phyloP scores from a whole-genome alignment of 2,113 vertebrate species.

The Pachyramphus minor region DNA sequence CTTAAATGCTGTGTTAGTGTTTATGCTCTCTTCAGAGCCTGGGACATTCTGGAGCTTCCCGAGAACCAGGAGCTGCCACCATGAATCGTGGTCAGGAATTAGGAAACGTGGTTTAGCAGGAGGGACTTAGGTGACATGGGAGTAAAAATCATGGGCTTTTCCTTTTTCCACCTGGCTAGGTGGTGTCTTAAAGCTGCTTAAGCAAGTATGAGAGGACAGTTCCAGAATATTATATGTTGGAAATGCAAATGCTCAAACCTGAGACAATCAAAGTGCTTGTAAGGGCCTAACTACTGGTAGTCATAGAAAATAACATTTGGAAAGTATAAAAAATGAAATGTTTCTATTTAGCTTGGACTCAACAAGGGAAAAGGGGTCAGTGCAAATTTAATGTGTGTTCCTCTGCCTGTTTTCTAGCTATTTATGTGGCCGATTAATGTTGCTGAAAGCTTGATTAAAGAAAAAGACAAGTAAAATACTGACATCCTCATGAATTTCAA shows the following conservation, averaged over 20 bases:
- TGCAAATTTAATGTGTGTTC: background rate
- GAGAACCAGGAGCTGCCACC: background rate
- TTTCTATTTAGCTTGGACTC: background rate
- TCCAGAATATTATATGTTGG: background rate
- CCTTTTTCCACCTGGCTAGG: background rate
- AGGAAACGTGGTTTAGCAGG: background rate
- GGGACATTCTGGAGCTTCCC: background rate
- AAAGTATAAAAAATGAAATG: background rate
- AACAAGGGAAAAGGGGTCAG: background rate
- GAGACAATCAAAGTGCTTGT: background rate
- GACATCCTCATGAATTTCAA: background rate
- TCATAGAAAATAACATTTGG: background rate
- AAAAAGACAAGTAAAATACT: background rate
- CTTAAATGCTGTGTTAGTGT: background rate
- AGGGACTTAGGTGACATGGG: background rate
- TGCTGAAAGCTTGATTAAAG: conserved; percentile 18
- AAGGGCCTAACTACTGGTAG: background rate
- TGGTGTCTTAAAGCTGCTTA: background rate
- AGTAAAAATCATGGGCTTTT: background rate
- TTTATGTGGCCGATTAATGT: background rate
- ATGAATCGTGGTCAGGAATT: background rate
- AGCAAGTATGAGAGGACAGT: background rate
- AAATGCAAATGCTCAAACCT: background rate
- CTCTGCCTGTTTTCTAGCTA: background rate
- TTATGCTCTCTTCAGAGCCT: background rate